These are phyloP conservation scores for Orgyia antiqua DNA, from an alignment of 2,888 invertebrate species.

Conservation along the genomic window DNA sequence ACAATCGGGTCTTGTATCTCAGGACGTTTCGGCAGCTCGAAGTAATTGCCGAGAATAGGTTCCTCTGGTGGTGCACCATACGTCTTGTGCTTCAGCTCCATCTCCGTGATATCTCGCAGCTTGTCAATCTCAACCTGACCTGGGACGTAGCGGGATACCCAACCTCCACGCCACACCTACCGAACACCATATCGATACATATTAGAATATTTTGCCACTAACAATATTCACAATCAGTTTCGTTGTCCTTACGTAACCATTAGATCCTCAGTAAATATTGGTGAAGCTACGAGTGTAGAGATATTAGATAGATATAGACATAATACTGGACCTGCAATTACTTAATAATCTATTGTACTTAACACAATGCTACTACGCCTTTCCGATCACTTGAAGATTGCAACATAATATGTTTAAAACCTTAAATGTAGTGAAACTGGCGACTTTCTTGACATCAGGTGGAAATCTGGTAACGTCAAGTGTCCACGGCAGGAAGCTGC, in stretches of 20 bases:
- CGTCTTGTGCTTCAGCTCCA: constrained; percentile 55
- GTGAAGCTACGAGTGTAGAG: no score
- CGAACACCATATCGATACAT: background rate
- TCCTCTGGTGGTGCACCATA: constrained; percentile 75
- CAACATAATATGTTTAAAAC: no score
- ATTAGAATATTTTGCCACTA: no score
- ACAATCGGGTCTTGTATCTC: constrained; percentile 64
- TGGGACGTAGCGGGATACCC: constrained; percentile 71
- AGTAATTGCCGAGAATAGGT: constrained; percentile 79
- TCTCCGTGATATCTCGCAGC: constrained; percentile 57
- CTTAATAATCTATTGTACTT: no score
- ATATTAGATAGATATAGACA: no score
- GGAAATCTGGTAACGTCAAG: constrained; percentile 79
- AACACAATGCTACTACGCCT: no score
- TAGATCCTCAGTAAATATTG: no score
- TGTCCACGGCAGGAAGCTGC: constrained; percentile 82
- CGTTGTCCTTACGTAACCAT: no score
- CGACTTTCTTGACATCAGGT: constrained; percentile 84
- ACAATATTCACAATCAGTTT: no score
- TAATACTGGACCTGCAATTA: no score
- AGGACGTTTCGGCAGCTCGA: constrained; percentile 71
- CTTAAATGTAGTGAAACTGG: constrained; percentile 87
- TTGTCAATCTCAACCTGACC: constrained; percentile 62
- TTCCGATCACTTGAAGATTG: no score
- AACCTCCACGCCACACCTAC: constrained; percentile 69